Conservation (phyloP, 2,113 vertebrate genomes). For the Oreocharis arfaki region DNA sequence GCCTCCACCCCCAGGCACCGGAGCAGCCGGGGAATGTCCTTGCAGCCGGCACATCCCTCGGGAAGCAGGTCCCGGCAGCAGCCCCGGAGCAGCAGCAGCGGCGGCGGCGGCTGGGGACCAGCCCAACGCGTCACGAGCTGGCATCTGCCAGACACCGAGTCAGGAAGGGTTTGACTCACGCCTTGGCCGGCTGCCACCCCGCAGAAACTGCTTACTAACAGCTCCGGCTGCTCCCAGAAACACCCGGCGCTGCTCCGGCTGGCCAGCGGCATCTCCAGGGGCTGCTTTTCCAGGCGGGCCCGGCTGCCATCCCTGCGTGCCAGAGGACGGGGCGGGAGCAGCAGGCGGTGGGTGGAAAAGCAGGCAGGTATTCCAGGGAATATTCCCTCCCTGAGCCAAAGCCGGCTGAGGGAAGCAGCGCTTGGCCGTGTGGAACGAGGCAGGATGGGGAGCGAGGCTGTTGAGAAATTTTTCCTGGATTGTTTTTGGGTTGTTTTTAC, state of each 20-base stretch:
- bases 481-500: background rate
- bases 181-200: conserved; percentile 59
- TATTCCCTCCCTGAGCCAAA: background rate
- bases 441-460: background rate
- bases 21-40: background rate
- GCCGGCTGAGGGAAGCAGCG: background rate
- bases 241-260: background rate
- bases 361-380: background rate
- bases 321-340: background rate
- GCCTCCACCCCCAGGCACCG: fast-evolving
- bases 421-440: background rate
- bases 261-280: background rate
- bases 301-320: background rate
- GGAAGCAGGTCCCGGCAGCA: background rate
- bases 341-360: background rate
- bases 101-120: background rate
- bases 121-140: conserved; percentile 30
- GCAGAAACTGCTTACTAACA: conserved; percentile 64
- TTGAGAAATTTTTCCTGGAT: background rate
- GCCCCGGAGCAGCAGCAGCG: background rate
- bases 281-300: conserved; percentile 3
- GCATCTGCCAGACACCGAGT: conserved; percentile 30
- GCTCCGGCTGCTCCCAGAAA: conserved; percentile 41
- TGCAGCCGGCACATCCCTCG: background rate
- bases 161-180: conserved; percentile 56